A percentile compares a stretch with the other conserved stretches of the same genome.
phyloP scores from a whole-genome alignment of 2,888 invertebrate genomes.

The Eudemis profundana region DNA sequence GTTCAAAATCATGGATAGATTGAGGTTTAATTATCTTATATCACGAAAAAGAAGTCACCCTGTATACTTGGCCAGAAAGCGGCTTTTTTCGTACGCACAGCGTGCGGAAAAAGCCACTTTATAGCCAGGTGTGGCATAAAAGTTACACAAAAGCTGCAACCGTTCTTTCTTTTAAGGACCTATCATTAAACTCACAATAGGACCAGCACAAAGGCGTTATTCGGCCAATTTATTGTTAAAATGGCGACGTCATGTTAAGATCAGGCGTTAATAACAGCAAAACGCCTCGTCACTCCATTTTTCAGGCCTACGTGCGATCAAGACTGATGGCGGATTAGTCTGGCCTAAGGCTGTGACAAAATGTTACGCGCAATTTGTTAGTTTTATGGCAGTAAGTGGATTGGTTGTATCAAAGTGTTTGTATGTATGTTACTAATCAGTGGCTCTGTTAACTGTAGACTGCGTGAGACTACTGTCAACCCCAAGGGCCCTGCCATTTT shows the following conservation, averaged over 20 bases:
- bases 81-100: no score
- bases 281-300: slow-evolving; percentile 46
- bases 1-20: no score
- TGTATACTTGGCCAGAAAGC: no score
- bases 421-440: no score
- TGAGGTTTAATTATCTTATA: no score
- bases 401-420: not conserved
- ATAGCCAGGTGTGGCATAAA: no score
- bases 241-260: slow-evolving; percentile 40
- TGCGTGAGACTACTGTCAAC: no score
- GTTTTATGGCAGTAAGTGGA: slow-evolving; percentile 5
- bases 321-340: slow-evolving; percentile 52
- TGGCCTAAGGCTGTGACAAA: slow-evolving; percentile 45
- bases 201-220: slow-evolving; percentile 22
- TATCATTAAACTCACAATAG: slow-evolving; percentile 10
- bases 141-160: not conserved
- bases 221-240: slow-evolving; percentile 35
- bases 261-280: slow-evolving; percentile 35
- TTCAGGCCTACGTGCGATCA: slow-evolving; percentile 51
- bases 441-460: no score
- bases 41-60: no score
- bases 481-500: no score
- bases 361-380: slow-evolving; percentile 9
- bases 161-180: slow-evolving; percentile 8
- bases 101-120: no score